Evolutionary conservation across 2,113 vertebrate genomes (phyloP).

Genomic region (Helogale parvula): DNA sequence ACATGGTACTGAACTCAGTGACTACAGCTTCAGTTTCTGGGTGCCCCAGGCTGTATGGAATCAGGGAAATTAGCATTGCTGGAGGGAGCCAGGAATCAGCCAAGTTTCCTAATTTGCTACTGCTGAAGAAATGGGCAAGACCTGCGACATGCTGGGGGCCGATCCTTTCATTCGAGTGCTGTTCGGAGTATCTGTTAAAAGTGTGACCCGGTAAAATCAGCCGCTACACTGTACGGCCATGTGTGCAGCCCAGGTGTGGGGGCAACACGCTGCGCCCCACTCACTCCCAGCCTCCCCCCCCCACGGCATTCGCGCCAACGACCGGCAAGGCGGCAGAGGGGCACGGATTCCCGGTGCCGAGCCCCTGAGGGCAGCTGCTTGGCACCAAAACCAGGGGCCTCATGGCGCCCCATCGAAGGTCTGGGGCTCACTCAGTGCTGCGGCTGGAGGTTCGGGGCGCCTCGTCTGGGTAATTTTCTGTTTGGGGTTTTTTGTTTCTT

Average conservation of each 20-base stretch:
- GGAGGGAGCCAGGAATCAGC: neutral
- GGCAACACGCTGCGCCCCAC: fast-evolving
- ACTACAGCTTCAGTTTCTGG: slow-evolving; percentile 63
- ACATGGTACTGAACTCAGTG: slow-evolving; percentile 37
- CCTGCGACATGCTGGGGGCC: slow-evolving; percentile 75
- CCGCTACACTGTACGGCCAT: neutral
- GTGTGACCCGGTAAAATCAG: slow-evolving; percentile 65
- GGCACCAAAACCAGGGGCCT: neutral
- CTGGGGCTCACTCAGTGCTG: slow-evolving; percentile 86
- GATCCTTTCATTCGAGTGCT: slow-evolving; percentile 84
- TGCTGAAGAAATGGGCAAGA: slow-evolving; percentile 79
- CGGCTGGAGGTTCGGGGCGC: slow-evolving; percentile 90
- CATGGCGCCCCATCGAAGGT: slow-evolving; percentile 76
- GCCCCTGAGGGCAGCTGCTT: slow-evolving; percentile 38
- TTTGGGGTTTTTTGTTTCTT: slow-evolving; percentile 87
- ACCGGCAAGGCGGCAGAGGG: neutral
- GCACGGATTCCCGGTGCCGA: neutral
- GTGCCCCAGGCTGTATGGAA: slow-evolving; percentile 60
- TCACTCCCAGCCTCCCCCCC: neutral
- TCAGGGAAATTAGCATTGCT: slow-evolving; percentile 52
- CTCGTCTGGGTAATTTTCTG: slow-evolving; percentile 96
- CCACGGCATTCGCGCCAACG: neutral
- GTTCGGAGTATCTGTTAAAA: slow-evolving; percentile 74
- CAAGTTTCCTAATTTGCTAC: slow-evolving; percentile 64
- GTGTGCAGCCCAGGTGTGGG: neutral